These are phyloP conservation scores for Bagarius yarrelli DNA, from an alignment of 2,113 vertebrate genomes.

Conservation along the genomic window DNA sequence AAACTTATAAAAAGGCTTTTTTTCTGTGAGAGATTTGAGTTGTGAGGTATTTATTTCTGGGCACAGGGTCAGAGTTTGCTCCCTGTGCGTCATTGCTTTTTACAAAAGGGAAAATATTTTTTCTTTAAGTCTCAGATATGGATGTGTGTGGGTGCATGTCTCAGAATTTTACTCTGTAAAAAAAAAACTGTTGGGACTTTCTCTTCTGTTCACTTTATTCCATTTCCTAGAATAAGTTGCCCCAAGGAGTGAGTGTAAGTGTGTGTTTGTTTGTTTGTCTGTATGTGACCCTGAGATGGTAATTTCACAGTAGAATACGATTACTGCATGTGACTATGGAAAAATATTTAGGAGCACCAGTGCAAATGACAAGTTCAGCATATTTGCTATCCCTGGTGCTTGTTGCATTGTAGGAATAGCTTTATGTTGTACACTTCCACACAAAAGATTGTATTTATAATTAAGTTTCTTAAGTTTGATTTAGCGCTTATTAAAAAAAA, in stretches of 20 bases:
- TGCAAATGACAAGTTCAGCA: too few relatives aligned
- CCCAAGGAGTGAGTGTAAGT: background rate
- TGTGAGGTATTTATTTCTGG: slow-evolving; percentile 51
- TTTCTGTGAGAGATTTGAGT: background rate
- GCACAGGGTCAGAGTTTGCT: slow-evolving; percentile 41
- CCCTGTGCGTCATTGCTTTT: slow-evolving; percentile 49
- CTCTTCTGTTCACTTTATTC: background rate
- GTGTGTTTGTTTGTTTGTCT: background rate
- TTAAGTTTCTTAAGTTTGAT: too few relatives aligned
- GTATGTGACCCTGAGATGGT: too few relatives aligned
- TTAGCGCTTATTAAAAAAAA: too few relatives aligned
- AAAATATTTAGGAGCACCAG: too few relatives aligned
- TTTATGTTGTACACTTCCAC: too few relatives aligned
- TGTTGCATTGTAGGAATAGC: too few relatives aligned
- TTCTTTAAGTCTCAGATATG: background rate
- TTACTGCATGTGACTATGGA: too few relatives aligned
- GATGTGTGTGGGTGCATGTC: background rate
- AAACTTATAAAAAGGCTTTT: background rate
- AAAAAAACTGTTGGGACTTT: background rate
- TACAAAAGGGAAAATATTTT: background rate
- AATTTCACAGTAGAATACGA: too few relatives aligned
- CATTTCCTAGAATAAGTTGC: background rate
- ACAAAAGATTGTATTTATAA: too few relatives aligned
- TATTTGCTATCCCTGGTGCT: too few relatives aligned
- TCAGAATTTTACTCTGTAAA: background rate